Evolutionary conservation across 2,797 vertebrate species (phyloP), one percentile per base, ranked within the genome.

Genomic region (Garrulus glandarius): DNA sequence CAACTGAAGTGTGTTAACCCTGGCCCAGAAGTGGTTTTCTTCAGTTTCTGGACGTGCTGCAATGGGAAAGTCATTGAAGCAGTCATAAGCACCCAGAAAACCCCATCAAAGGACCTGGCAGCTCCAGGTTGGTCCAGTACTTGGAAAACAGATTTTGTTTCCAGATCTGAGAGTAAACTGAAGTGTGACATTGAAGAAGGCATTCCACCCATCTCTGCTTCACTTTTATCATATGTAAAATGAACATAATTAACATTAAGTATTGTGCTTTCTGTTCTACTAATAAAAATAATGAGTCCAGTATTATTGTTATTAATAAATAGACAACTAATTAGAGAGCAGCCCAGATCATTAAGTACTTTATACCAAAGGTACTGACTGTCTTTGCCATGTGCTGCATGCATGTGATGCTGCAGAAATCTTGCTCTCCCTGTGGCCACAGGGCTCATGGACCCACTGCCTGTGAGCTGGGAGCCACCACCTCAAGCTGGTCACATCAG

Each of bases 131-230:
- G 39, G 22, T 65, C 22, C 17, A 61, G 23, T 15, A 26, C 19
- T 46, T 84, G 36, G 67, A 72, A 91, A 89, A 76, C 11, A 19
- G 4, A 10, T 75, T 85, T 87, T 91, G 32, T 87, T 87, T 70
- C 23, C 32, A 44, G 16, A 67, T 67, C 29, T 67, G 44, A 57
- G 30, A 75, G 41, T 60, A 78, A 86, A 86, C 27, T 50, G 39
- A 55, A 52, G 37, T 23, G 29, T 87, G 52, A 41, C 14, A 3
- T 2, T 18, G 23, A 21, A 36, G 24, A 83, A 77, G 19, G 21
- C n/a, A 87, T 55, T 41, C 36, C 29, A 79, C 24, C 32, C 55
- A 22, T 44, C 19, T 77, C 68, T 85, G 47, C 20, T 86, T 94
- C 13, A 32, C 16, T 78, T 91, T 82, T 29, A 50, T 11, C 5